Evolutionary conservation across 2,888 invertebrate genomes (phyloP).

Genomic region (Drosophila lutescens): DNA sequence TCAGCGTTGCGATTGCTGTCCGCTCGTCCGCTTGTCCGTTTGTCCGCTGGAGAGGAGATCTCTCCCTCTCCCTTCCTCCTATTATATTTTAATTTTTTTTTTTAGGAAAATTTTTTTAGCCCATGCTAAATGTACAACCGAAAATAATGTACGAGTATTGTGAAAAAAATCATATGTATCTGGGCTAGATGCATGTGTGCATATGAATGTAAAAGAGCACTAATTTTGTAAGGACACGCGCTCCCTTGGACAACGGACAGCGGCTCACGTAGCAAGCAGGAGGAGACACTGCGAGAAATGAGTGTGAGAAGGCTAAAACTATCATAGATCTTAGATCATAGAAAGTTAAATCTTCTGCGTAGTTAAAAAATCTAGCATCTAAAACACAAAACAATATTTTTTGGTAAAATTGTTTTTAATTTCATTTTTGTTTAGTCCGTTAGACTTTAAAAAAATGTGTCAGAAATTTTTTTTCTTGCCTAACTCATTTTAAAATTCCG

Average conservation of each 20-base stretch:
- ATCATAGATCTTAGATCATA: too few species aligned
- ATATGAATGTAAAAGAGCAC: slow-evolving; percentile 72
- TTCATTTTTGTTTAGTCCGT: too few species aligned
- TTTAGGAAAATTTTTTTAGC: background rate
- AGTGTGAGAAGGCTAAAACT: too few species aligned
- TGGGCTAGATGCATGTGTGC: slow-evolving; percentile 13
- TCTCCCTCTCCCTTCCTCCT: background rate
- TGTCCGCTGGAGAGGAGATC: background rate
- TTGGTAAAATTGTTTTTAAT: too few species aligned
- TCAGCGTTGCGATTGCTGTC: slow-evolving; percentile 34
- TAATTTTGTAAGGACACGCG: slow-evolving; percentile 75
- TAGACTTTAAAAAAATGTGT: too few species aligned
- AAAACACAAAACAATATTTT: too few species aligned
- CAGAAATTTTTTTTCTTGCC: too few species aligned
- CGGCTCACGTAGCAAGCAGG: slow-evolving; percentile 21
- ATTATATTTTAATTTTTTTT: slow-evolving; percentile 5
- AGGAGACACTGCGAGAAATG: slow-evolving; percentile 3
- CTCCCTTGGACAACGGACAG: slow-evolving; percentile 36
- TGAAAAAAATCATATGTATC: slow-evolving; percentile 61
- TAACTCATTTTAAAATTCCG: too few species aligned
- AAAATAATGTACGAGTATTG: slow-evolving; percentile 58
- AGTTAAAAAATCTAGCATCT: too few species aligned
- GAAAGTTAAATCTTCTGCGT: too few species aligned
- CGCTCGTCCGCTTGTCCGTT: slow-evolving; percentile 11
- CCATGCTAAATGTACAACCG: slow-evolving; percentile 34